Conservation (phyloP, 2,888 invertebrate species). For the Chrysolina haemoptera region DNA sequence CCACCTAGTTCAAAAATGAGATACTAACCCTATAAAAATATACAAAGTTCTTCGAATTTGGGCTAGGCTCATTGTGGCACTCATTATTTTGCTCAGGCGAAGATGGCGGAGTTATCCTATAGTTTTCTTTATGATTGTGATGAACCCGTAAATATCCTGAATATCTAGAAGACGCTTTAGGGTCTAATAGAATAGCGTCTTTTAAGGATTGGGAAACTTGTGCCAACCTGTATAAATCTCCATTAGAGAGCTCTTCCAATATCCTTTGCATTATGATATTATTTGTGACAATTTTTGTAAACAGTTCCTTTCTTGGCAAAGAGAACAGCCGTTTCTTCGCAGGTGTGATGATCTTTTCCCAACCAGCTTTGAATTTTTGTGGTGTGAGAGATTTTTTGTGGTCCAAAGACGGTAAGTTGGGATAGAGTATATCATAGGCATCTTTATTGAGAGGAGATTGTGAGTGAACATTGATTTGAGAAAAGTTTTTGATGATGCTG, state of each 20-base stretch:
- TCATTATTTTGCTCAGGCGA: constrained; percentile 56
- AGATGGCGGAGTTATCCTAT: constrained; percentile 61
- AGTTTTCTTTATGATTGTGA: constrained; percentile 60
- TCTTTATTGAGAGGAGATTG: constrained; percentile 59
- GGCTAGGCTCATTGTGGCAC: constrained; percentile 46
- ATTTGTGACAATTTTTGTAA: constrained; percentile 52
- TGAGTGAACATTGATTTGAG: constrained; percentile 54
- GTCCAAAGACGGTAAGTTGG: constrained; percentile 56
- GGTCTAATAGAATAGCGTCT: constrained; percentile 51
- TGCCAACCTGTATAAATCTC: constrained; percentile 62
- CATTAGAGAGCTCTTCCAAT: constrained; percentile 60
- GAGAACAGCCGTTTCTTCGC: constrained; percentile 60
- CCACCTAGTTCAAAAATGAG: neutral
- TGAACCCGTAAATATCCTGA: constrained; percentile 49
- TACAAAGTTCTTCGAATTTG: constrained; percentile 51
- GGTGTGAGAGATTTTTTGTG: constrained; percentile 53
- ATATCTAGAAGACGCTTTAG: constrained; percentile 51
- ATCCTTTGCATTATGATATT: constrained; percentile 60
- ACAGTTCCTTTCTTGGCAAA: constrained; percentile 45
- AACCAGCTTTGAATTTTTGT: constrained; percentile 52
- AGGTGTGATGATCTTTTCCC: constrained; percentile 54
- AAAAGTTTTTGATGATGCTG: constrained; percentile 51
- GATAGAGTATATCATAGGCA: constrained; percentile 63
- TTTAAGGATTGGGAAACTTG: constrained; percentile 56
- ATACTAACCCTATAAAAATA: constrained; percentile 54